Evolutionary conservation across 2,113 vertebrate genomes (phyloP).

Genomic region (Brachyistius frenatus): DNA sequence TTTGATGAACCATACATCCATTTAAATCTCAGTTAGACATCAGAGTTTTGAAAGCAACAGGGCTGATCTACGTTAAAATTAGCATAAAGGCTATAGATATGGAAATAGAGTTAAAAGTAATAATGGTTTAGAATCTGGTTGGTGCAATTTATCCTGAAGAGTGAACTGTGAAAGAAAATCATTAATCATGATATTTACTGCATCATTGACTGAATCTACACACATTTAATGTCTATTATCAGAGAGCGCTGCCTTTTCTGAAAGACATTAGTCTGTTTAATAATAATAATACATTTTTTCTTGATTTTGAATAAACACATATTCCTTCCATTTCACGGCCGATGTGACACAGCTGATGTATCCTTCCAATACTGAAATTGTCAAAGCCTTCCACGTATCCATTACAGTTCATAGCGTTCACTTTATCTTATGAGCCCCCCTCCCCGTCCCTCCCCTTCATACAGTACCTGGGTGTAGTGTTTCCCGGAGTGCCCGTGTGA

Average conservation of each 20-base stretch:
- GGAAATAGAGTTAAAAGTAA: too few species aligned
- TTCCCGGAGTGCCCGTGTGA: conserved; percentile 44
- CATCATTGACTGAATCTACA: neutral
- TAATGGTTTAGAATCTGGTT: too few species aligned
- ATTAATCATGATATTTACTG: too few species aligned
- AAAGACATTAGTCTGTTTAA: conserved; percentile 22
- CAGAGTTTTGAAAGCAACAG: too few species aligned
- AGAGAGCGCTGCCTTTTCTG: conserved; percentile 11
- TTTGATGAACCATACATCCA: too few species aligned
- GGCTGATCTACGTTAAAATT: too few species aligned
- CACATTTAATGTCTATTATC: neutral
- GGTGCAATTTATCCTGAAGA: too few species aligned
- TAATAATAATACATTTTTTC: conserved; percentile 7
- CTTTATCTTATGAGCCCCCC: conserved; percentile 34
- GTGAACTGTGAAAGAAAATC: neutral
- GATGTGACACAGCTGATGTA: conserved; percentile 16
- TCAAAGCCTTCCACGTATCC: conserved; percentile 54
- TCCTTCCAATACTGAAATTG: conserved; percentile 46
- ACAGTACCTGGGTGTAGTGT: conserved; percentile 60
- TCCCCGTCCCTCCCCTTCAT: neutral
- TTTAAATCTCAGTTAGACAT: too few species aligned
- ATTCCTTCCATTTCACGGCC: neutral
- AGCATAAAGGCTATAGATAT: too few species aligned
- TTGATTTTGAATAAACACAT: conserved; percentile 4
- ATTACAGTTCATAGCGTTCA: conserved; percentile 50